Base-by-base conservation (phyloP, 2,113 vertebrate genomes). In the Dasyprocta punctata region DNA sequence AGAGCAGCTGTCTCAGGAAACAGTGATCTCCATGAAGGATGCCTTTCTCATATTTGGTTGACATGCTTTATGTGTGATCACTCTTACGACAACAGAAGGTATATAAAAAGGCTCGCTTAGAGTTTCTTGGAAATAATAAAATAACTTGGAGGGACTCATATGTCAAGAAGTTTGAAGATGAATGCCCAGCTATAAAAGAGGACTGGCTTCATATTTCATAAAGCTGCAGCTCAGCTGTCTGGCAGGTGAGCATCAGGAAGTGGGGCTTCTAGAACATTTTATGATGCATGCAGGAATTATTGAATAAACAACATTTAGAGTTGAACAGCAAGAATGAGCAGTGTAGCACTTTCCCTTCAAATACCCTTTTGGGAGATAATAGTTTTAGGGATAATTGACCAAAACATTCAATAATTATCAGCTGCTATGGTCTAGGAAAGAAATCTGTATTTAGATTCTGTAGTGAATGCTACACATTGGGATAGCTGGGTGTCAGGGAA, bases 121-220 rank as follows among this genome's bases (percentile, higher is more conserved):
- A 54, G 92, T 96, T 98, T 97, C 97, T 90, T 78, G 87, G 98
- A 98, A 97, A 97, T 96, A 96, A 97, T 97, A 97, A 98, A 97
- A 90, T 95, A 90, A 97, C 96, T 90, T 67, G 89, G 95, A 97
- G 92, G 95, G 63, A 96, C 75, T 95, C 7, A 14, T 44, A 38
- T 78, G 95, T 96, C 94, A 82, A 78, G 75, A 77, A 96, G 84
- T 54, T 63, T 73, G 87, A 86, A 91, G 96, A 98, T 94, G 91
- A 78, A 97, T 93, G 89, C 26, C 81, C 1, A n/a, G 91, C 94
- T 75, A 52, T 97, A 88, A 97, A 90, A 67, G 75, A 75, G 58
- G 60, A 69, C 84, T 75, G 7, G 22, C 56, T 92, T 95, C 89
- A 52, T 92, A 80, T 96, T 97, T 95, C 90, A 88, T 87, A 36